Evolutionary conservation across 2,888 invertebrate genomes (phyloP), one percentile per base, ranked within the genome.

Genomic region (Deilephila porcellus): DNA sequence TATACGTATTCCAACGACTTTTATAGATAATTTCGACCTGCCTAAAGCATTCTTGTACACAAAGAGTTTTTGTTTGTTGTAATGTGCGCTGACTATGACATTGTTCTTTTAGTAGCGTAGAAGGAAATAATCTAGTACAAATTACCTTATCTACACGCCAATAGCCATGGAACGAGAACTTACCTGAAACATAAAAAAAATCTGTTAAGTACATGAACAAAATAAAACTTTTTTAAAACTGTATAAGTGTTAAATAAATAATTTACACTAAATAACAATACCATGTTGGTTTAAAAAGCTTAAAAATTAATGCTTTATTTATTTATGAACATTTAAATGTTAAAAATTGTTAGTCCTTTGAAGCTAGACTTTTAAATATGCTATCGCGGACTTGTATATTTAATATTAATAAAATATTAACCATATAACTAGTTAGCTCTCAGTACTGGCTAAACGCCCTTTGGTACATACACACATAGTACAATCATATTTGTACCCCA

Each of bases 161-260:
- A 52, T 25, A 52, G 52, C 45, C 67, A 20, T 20, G 64, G 45
- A 45, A 32, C 56, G 20, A 60, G 59, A 75, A 77, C 77, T 77
- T 77, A 77, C 77, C 77, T 77, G 76, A 67, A 76, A 67, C 17
- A 67, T 64, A 77, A 75, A 73, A 74, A 37, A 72, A 60, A 67
- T 29, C 59, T 52, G 20, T 72, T 64, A 67, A 25, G 64, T 74
- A 19, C n/a, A 63, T 5, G 45, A 32, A 32, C 4, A 37, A n/a
- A 64, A 64, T 0, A n/a, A 45, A 5, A 37, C 8, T 63, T n/a
- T 64, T 37, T 64, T 29, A 29, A 29, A n/a, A 64, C n/a, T 20
- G 62, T n/a, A 11, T 11, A 45, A 1, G 45, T 37, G 2, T 37
- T 37, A 7, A 37, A 37, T 37, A 8, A 8, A 37, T 45, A 45